These are phyloP conservation scores for Pandemis cinnamomeana DNA, from an alignment of 2,888 invertebrate species.

Conservation along the genomic window DNA sequence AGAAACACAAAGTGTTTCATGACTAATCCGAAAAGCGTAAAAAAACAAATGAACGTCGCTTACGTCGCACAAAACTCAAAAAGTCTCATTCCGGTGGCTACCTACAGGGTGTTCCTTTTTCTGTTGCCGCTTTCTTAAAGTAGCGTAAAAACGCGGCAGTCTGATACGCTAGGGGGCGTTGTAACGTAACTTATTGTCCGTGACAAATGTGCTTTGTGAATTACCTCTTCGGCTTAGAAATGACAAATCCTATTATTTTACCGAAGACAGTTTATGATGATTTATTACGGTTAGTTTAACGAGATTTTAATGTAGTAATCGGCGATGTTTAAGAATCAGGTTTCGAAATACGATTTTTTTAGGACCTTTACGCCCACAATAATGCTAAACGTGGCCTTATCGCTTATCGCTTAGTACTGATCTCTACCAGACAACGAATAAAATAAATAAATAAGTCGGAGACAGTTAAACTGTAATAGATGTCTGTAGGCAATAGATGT, in stretches of 20 bases:
- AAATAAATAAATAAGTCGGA: no score
- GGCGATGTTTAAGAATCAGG: background rate
- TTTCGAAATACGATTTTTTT: no score
- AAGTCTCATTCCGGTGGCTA: no score
- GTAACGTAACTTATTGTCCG: constrained; percentile 56
- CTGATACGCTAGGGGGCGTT: constrained; percentile 35
- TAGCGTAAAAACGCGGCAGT: constrained; percentile 38
- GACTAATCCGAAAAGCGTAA: background rate
- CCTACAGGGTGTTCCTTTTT: background rate
- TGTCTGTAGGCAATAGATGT: no score
- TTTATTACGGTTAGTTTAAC: constrained; percentile 37
- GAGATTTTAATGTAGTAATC: constrained; percentile 26
- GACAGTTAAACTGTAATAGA: no score
- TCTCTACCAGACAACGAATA: no score
- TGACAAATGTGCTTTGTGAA: constrained; percentile 52
- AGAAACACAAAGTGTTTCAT: background rate
- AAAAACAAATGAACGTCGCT: background rate
- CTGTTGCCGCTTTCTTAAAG: background rate
- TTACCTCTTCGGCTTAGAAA: constrained; percentile 41
- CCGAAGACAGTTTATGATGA: constrained; percentile 38
- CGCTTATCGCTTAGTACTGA: no score
- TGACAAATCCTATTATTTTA: constrained; percentile 42
- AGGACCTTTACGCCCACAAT: no score
- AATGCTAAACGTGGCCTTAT: no score
- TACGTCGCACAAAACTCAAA: background rate